Percentiles rank a stretch among this genome's conserved stretches.
Conservation (phyloP, 2,797 vertebrate species). For the Agapornis canus region DNA sequence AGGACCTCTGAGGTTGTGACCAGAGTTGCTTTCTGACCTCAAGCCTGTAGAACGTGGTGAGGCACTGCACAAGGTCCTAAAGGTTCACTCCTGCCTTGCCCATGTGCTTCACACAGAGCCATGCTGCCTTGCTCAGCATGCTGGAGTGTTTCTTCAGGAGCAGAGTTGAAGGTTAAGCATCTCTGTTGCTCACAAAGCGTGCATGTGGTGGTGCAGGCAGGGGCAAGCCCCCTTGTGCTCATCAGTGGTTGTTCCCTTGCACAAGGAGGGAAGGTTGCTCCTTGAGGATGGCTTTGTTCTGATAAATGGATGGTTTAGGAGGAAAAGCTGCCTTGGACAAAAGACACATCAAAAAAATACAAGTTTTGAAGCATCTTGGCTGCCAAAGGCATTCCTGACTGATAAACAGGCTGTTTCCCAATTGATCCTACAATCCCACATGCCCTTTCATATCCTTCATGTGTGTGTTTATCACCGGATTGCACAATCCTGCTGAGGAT, state of each 20-base stretch:
- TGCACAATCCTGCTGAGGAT: constrained; percentile 5
- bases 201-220: not conserved
- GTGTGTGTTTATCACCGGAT: not conserved
- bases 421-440: not conserved
- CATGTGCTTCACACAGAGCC: accelerated
- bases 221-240: not conserved
- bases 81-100: not conserved
- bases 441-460: not conserved
- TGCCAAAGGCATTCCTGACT: constrained; percentile 26
- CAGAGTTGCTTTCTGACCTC: not conserved
- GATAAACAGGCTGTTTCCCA: constrained; percentile 1
- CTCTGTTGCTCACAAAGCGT: not conserved
- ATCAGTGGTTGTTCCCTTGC: not conserved
- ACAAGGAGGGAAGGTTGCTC: not conserved
- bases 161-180: accelerated
- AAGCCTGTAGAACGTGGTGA: not conserved
- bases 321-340: not conserved
- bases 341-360: not conserved
- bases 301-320: not conserved
- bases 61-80: not conserved
- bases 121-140: not conserved
- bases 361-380: constrained; percentile 7
- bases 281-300: not conserved
- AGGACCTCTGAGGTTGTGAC: not conserved
- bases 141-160: not conserved